phyloP scores from a whole-genome alignment of 2,888 invertebrate genomes.

The Perdita meconis region DNA sequence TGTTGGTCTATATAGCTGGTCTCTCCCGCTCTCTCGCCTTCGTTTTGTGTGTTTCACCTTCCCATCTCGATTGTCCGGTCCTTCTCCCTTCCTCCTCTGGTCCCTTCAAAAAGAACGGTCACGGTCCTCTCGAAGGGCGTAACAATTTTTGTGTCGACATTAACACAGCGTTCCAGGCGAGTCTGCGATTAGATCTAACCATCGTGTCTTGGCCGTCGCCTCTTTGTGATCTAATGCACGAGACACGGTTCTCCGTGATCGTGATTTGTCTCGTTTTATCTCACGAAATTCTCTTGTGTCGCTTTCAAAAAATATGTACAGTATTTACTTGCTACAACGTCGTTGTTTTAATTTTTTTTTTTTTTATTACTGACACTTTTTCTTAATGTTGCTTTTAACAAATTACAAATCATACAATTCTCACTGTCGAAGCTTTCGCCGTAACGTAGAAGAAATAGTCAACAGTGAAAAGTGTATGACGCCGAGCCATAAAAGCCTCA shows the following conservation, averaged over 20 bases:
- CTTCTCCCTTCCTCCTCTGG: background rate
- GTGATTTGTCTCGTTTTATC: background rate
- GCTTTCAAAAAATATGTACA: too few species aligned
- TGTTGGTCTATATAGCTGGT: constrained; percentile 32
- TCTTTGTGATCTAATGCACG: constrained; percentile 22
- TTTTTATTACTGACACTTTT: too few species aligned
- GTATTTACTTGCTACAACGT: too few species aligned
- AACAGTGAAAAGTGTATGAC: too few species aligned
- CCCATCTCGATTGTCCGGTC: constrained; percentile 2
- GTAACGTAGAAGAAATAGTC: too few species aligned
- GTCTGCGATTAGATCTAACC: constrained; percentile 33
- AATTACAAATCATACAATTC: background rate
- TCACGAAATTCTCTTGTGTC: background rate
- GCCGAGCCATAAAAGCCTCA: too few species aligned
- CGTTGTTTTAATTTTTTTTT: too few species aligned
- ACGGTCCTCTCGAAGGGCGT: constrained; percentile 13
- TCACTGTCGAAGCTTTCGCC: too few species aligned
- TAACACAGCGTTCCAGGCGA: constrained; percentile 26
- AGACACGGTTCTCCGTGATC: background rate
- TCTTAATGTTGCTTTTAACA: too few species aligned
- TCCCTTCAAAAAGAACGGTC: constrained; percentile 20
- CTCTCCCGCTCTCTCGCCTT: constrained; percentile 32
- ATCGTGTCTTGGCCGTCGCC: background rate
- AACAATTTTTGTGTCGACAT: constrained; percentile 33
- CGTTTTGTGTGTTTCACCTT: constrained; percentile 9